Evolutionary conservation across 2,888 invertebrate species (phyloP), one percentile per base, ranked within the genome.

Genomic region (Ophraella communa): DNA sequence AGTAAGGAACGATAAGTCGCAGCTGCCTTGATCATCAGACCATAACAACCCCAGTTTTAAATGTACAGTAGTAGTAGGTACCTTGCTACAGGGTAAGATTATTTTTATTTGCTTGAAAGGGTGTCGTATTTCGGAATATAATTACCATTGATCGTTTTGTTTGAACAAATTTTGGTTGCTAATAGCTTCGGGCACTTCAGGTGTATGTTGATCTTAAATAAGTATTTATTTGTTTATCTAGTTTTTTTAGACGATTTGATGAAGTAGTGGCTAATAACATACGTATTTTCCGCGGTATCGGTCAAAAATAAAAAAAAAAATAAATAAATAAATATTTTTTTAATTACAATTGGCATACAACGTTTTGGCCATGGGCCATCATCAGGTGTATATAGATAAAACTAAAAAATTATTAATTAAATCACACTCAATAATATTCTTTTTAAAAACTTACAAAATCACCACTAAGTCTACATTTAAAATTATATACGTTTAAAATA

Each of bases 11-110:
- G 68, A 62, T 58, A 64, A 67, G 64, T 68, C 73, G 79, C 81
- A 82, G 82, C 82, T 82, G 82, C 79, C 79, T 78, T 78, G 80
- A 81, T 81, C 81, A 80, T 71, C 79, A 79, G 81, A 81, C 79
- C 81, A 80, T 76, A 81, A 80, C 81, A 80, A 81, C 81, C 81
- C 80, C 76, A 67, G 64, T 57, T 60, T 53, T 53, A 63, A 65
- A 66, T 62, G 67, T 60, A 56, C 49, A 51, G 14, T 51, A 51
- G n/a, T n/a, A 10, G 71, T 71, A 73, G 75, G 71, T 70, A 69
- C 68, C 67, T 67, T 64, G 67, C 71, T 67, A 60, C 70, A 73
- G 71, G 68, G 68, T 73, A 70, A 77, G 74, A 68, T 70, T 68
- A 62, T 30, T 63, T 67, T 67, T 65, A 57, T 57, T 65, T 58